phyloP scores from a whole-genome alignment of 2,888 invertebrate genomes.

The Lithophane ornitopus region DNA sequence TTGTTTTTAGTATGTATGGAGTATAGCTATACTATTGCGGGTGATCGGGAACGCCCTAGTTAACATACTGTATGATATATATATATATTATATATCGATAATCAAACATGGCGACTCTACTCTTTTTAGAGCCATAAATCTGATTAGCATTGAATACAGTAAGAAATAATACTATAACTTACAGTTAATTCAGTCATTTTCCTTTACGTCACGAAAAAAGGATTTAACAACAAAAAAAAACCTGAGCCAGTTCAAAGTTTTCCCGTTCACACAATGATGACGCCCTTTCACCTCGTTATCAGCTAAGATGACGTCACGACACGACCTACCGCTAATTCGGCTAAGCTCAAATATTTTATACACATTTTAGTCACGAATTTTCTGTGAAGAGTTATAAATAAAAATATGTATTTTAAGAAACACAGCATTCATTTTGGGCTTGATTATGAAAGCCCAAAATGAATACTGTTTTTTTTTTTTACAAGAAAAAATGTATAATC shows the following conservation, averaged over 20 bases:
- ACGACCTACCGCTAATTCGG: slow-evolving; percentile 31
- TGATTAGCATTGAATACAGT: not conserved
- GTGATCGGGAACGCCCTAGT: too few species aligned
- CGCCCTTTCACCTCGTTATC: slow-evolving; percentile 39
- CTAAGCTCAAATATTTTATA: slow-evolving; percentile 3
- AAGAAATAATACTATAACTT: not conserved
- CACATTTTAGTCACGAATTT: slow-evolving; percentile 23
- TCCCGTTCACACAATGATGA: slow-evolving; percentile 31
- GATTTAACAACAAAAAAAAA: not conserved
- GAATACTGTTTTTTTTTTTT: too few species aligned
- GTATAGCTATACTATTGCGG: too few species aligned
- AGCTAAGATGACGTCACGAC: slow-evolving; percentile 45
- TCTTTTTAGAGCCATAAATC: not conserved
- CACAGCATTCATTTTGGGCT: too few species aligned
- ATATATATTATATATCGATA: too few species aligned
- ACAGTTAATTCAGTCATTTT: not conserved
- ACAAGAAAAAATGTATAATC: too few species aligned
- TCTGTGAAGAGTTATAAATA: not conserved
- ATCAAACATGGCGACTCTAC: not conserved
- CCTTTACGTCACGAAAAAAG: not conserved
- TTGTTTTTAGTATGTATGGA: too few species aligned
- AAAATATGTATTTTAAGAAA: too few species aligned
- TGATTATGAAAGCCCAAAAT: too few species aligned
- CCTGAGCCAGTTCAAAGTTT: slow-evolving; percentile 49
- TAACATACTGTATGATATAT: too few species aligned